These are phyloP conservation scores for Euschistus heros DNA, from an alignment of 1,140 invertebrate genomes.

Conservation along the genomic window DNA sequence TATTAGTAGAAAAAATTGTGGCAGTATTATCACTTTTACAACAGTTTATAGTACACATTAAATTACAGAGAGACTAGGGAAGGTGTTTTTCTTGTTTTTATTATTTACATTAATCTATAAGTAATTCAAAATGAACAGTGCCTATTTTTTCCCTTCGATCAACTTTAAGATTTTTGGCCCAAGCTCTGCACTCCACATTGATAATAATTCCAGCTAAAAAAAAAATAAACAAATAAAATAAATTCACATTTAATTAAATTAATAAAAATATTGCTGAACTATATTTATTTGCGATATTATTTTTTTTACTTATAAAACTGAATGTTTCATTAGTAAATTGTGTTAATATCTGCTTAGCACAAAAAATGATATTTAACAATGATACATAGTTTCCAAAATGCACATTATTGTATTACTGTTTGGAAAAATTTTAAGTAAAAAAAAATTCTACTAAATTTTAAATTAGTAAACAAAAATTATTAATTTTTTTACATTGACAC, in stretches of 20 bases:
- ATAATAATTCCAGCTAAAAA: conserved; percentile 69
- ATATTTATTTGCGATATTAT: too few relatives aligned
- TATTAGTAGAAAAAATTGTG: conserved; percentile 5
- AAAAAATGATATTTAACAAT: too few relatives aligned
- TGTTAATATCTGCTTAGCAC: too few relatives aligned
- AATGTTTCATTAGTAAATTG: too few relatives aligned
- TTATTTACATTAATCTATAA: conserved; percentile 58
- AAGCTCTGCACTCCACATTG: conserved; percentile 82
- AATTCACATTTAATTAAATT: neutral
- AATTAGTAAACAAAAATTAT: too few relatives aligned
- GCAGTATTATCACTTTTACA: conserved; percentile 12
- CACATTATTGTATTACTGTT: too few relatives aligned
- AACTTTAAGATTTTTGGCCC: conserved; percentile 76
- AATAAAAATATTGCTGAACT: neutral
- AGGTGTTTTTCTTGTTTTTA: neutral
- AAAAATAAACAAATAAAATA: conserved; percentile 14
- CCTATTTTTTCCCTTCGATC: conserved; percentile 67
- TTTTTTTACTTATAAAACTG: too few relatives aligned
- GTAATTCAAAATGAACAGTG: conserved; percentile 77
- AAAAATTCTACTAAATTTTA: too few relatives aligned
- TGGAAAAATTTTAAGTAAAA: too few relatives aligned
- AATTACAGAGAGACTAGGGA: conserved; percentile 10
- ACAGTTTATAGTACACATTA: conserved; percentile 2
- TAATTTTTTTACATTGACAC: too few relatives aligned
- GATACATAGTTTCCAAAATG: too few relatives aligned